These are phyloP conservation scores for Falco biarmicus DNA, from an alignment of 2,797 vertebrate species.

Conservation along the genomic window DNA sequence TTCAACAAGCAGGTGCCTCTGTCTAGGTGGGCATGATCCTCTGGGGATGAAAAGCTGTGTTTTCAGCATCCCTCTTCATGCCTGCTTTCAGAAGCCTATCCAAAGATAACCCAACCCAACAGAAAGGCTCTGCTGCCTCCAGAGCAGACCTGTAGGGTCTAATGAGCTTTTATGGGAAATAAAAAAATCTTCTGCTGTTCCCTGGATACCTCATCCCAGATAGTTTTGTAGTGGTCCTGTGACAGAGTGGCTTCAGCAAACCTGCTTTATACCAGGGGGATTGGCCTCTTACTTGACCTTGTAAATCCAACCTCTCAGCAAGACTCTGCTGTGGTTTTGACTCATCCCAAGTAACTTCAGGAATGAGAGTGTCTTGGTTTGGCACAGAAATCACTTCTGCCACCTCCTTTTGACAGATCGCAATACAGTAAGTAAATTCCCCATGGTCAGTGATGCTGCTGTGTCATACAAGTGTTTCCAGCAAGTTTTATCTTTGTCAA, in stretches of 20 bases:
- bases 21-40: background rate
- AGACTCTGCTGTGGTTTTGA: background rate
- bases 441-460: background rate
- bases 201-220: background rate
- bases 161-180: background rate
- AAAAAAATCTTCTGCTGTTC: background rate
- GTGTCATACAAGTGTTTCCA: background rate
- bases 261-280: background rate
- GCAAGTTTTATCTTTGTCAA: background rate
- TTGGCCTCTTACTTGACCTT: background rate
- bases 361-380: background rate
- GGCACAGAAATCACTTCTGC: background rate
- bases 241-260: background rate
- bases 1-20: background rate
- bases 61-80: background rate
- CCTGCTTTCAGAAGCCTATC: background rate
- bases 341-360: background rate
- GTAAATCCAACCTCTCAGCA: background rate
- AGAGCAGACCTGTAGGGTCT: background rate
- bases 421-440: background rate
- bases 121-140: background rate
- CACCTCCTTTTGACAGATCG: background rate
- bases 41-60: background rate
- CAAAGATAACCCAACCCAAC: accelerated
- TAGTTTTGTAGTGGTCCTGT: background rate